Evolutionary conservation across 2,888 invertebrate genomes (phyloP), one percentile per base, ranked within the genome.

Genomic region (Congeria kusceri): DNA sequence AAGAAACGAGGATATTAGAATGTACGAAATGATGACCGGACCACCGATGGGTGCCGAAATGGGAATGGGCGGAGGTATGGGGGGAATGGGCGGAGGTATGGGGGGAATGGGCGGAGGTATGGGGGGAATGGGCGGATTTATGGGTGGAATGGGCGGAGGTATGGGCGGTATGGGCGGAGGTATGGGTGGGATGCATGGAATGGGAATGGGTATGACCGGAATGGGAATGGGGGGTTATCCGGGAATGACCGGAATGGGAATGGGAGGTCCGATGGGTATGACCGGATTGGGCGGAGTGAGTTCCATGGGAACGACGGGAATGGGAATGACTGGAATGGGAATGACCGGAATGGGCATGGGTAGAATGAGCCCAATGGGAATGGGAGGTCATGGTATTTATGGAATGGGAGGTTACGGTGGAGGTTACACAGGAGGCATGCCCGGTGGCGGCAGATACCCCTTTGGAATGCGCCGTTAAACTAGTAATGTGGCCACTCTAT

Each of bases 1-100:
- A 2, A 13, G 5, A 63, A 70, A 70, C 39, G 70, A 70, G 63
- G 63, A 63, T 18, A 63, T 70, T 13, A 56, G 62, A 18, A 28
- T 44, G 28, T 70, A 63, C 62, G 63, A 70, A 63, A 44, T 39
- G 57, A 18, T 46, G 27, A n/a, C 63, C 46, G 63, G 70, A 15
- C 56, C 62, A 18, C 70, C 63, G 9, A n/a, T 32, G 15, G 9
- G 32, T 2, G 63, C 39, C 20, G 29, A 57, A 25, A 29, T 25
- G 39, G 63, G 63, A 1, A n/a, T 25, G 44, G 63, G 46, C 47
- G 25, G 47, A n/a, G 32, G 5, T 11, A 18, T 32, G 39, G 61
- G 61, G 15, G 44, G 44, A 18, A 23, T 15, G 18, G 3, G 15
- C 20, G 63, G 63, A 20, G 20, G 4, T 4, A 27, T 3, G 1